Base-by-base conservation (phyloP, 1,140 invertebrate species). In the Drosophila ercepeae region DNA sequence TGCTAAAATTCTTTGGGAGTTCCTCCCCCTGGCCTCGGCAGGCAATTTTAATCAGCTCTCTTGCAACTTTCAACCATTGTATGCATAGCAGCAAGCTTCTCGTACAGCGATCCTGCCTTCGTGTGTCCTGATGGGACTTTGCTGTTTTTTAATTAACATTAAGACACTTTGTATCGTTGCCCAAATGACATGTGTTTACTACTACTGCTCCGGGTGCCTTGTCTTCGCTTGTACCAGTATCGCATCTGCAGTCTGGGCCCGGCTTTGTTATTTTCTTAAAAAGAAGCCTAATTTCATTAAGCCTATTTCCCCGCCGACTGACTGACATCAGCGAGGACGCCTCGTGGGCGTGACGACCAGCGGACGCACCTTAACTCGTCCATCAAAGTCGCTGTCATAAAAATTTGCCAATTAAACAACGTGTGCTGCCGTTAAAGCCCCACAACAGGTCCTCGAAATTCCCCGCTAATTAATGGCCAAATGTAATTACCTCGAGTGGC, bases 141-240 rank as follows among this genome's bases (percentile, higher is more conserved):
- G 77, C 63, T 81, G 76, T 65, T 86, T 88, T 68, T 88, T 86
- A 88, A 86, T 86, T 86, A 88, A 88, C 84, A 88, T 86, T 74
- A 83, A 83, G 74, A 83, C 52, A 77, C 69, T 70, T 76, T 73
- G 76, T 74, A 73, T 52, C 71, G 76, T 69, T 59, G 42, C 67
- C 82, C 64, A 57, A 86, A 86, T 81, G 82, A 81, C 82, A 86
- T 88, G 77, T 88, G 75, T 76, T 74, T 61, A 42, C 29, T 32
- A 32, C 29, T 32, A 32, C 29, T 32, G 29, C 29, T 1, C 11
- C 9, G 29, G 29, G 52, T 42, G 57, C 70, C 67, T 71, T 78
- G 64, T 71, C 25, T 72, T n/a, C n/a, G n/a, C n/a, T n/a, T n/a
- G n/a, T n/a, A n/a, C 36, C 14, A 18, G 50, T 9, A 32, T 60